Percentiles rank a stretch among this genome's conserved stretches.
phyloP scores from a whole-genome alignment of 2,797 vertebrate species.

The Sternarchorhynchus goeldii region DNA sequence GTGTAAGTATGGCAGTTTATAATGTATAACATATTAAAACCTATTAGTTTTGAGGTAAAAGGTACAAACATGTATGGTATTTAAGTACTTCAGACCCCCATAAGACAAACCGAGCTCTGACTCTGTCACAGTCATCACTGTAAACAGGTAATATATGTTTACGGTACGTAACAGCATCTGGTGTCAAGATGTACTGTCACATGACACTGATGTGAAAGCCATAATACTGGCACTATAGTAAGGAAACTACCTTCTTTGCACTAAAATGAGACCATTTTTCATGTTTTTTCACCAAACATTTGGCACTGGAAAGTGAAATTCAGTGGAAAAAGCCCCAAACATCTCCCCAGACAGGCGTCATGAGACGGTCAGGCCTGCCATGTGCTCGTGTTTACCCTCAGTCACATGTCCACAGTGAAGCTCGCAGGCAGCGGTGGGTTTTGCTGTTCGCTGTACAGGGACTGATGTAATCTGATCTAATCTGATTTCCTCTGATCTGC shows the following conservation, averaged over 20 bases:
- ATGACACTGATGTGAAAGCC: conserved; percentile 3
- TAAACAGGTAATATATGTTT: conserved; percentile 33
- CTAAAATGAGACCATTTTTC: not conserved
- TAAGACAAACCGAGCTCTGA: no score
- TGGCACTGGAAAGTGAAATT: conserved; percentile 1
- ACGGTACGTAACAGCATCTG: conserved; percentile 14
- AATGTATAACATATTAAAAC: no score
- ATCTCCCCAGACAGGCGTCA: not conserved
- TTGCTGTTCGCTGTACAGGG: no score
- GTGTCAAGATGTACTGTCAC: conserved; percentile 5
- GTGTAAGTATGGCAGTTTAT: no score
- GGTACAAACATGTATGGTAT: no score
- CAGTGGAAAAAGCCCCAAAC: not conserved
- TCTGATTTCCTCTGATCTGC: no score
- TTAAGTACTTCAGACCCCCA: not conserved
- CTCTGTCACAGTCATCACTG: no score
- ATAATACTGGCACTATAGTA: not conserved
- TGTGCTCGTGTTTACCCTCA: no score
- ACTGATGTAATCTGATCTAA: no score
- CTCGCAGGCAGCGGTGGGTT: not conserved
- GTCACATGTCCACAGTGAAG: conserved; percentile 12
- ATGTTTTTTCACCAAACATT: not conserved
- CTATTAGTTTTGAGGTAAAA: no score
- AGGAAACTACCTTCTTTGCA: not conserved
- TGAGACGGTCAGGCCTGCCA: not conserved